Base-by-base conservation (phyloP, 2,113 vertebrate genomes). In the Emydura subglobosa region DNA sequence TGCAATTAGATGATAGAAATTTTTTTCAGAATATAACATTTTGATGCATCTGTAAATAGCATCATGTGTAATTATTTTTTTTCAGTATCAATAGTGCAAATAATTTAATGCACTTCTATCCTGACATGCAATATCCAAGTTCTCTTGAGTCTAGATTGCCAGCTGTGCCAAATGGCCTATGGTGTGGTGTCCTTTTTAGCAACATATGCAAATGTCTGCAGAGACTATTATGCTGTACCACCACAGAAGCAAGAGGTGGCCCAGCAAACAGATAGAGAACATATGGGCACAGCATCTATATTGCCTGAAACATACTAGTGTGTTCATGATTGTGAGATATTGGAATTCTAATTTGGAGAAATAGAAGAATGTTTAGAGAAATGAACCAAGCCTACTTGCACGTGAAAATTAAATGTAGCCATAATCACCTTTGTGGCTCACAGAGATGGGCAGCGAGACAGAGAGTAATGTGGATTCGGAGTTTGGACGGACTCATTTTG, bases 381-480 rank as follows among this genome's bases (percentile, higher is more conserved):
- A 29, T 31, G 83, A 72, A 49, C 11, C 44, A 25, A 6, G 4
- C 49, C 1, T 22, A 5, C 53, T 47, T 53, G 34, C 10, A 42
- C 44, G 39, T 2, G n/a, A 55, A 3, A 76, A 42, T 85, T 88
- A 79, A 86, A 59, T 83, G 53, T 47, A 74, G 68, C 65, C 19
- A 0, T 4, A 91, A 59, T 88, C 50, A 82, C 85, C 31, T 80
- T 95, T 92, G 78, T 88, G 24, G 61, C 95, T 97, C 80, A 68
- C 89, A 99, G 99, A 99, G 92, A 99, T 98, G 57, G 99, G 99
- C 79, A 99, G 99, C 39, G 99, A 99, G 97, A 99, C 98, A 0
- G 99, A 99, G 91, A 99, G 99, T 96, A 99, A 98, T 4, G 98
- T 99, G 97, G 99, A 99, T 95, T 99, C 99, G 22, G 99, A 99